A percentile compares a stretch with the other conserved stretches of the same genome.
These are phyloP conservation scores for Babylonia areolata DNA, from an alignment of 1,140 invertebrate species.

Conservation along the genomic window DNA sequence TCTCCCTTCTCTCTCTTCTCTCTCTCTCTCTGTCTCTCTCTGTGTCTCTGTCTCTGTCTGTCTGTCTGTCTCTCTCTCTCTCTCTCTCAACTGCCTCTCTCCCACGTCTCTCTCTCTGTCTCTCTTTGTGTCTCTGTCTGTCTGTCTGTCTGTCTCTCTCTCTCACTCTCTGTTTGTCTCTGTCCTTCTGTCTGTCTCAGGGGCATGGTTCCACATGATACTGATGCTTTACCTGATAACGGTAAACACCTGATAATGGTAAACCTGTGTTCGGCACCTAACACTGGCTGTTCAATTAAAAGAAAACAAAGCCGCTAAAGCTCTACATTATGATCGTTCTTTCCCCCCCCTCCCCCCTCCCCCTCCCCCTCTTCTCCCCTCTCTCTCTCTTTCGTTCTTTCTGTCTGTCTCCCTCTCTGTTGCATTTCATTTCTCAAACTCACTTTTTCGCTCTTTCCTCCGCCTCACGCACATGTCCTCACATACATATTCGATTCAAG, in stretches of 20 bases:
- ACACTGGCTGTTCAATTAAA: too few species aligned
- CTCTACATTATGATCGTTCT: too few species aligned
- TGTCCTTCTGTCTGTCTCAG: background rate
- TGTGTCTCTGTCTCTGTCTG: background rate
- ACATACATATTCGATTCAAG: too few species aligned
- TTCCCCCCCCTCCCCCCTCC: background rate
- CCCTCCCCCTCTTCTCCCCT: background rate
- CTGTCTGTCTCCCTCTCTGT: background rate
- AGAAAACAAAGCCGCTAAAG: too few species aligned
- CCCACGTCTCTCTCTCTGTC: background rate
- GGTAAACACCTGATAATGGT: too few species aligned
- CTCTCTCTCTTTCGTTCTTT: background rate
- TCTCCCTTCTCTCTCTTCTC: background rate
- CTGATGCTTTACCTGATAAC: too few species aligned
- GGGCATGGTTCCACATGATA: too few species aligned
- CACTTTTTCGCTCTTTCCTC: too few species aligned
- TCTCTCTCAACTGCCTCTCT: background rate
- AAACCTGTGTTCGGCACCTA: too few species aligned
- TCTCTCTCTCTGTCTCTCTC: background rate
- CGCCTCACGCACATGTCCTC: too few species aligned
- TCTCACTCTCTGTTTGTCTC: background rate
- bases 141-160: background rate
- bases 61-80: background rate
- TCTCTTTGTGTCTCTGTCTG: background rate
- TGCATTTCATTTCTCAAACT: background rate